phyloP scores from a whole-genome alignment of 2,888 invertebrate species.

The Caenorhabditis sinica region DNA sequence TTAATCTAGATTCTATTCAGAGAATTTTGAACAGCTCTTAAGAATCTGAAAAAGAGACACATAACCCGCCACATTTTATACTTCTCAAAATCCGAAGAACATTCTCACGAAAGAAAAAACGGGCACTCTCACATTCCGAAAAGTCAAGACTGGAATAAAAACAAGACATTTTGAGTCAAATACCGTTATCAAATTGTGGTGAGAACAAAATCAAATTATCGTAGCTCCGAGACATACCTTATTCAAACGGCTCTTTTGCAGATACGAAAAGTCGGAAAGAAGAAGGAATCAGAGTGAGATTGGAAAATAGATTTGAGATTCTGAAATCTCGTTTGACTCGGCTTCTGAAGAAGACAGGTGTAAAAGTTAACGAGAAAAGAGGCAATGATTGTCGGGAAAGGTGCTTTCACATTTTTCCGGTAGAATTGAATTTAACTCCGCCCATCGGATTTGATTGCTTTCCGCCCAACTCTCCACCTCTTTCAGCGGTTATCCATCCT shows the following conservation, averaged over 20 bases:
- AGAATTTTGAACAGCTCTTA: not conserved
- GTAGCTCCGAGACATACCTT: not conserved
- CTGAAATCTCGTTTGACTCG: not conserved
- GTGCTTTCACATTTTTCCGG: conserved; percentile 9
- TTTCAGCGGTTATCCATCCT: too few species aligned
- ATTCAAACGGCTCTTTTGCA: conserved; percentile 4
- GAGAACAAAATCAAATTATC: conserved; percentile 20
- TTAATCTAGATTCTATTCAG: not conserved
- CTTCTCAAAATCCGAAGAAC: not conserved
- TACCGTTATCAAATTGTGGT: conserved; percentile 25
- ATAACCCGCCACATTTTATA: not conserved
- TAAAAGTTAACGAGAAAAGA: conserved; percentile 28
- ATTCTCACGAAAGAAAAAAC: conserved; percentile 4
- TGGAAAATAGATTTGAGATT: conserved; percentile 14
- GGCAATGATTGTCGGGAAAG: not conserved
- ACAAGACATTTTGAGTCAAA: conserved; percentile 26
- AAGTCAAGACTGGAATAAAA: conserved; percentile 11
- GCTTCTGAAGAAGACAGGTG: conserved; percentile 11
- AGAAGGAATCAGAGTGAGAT: not conserved
- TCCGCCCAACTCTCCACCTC: too few species aligned
- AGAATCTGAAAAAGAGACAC: not conserved
- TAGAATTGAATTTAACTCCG: conserved; percentile 6
- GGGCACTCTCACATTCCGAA: not conserved
- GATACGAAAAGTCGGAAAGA: conserved; percentile 8
- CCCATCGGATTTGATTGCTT: conserved; percentile 25